Conservation (phyloP, 30 jellyfish, hydroid and myxozoan species). For the Catostylus mosaicus region DNA sequence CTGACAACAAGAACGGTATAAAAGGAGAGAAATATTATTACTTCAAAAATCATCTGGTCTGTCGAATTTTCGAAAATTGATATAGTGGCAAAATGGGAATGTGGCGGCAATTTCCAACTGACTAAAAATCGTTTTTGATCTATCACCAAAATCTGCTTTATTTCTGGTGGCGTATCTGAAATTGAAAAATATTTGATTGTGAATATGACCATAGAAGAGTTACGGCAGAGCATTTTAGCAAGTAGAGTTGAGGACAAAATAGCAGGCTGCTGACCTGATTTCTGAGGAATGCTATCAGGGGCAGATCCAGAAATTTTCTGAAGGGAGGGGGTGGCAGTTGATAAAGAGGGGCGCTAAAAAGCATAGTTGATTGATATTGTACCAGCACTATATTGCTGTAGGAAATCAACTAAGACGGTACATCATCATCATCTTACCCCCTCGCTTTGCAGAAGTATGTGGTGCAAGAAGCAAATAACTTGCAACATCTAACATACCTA, state of each 20-base stretch:
- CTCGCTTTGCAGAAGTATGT: neutral
- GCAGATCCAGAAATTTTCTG: too few relatives aligned
- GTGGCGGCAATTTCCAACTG: slow-evolving; percentile 4
- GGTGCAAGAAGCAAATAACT: neutral
- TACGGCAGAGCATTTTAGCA: neutral
- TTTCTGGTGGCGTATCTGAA: neutral
- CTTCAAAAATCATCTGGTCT: neutral
- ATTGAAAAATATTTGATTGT: neutral
- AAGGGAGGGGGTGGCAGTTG: neutral
- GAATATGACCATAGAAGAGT: neutral
- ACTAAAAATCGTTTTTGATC: neutral
- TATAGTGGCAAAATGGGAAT: neutral
- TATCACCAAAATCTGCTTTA: neutral
- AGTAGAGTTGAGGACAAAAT: neutral
- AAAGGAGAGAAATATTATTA: neutral
- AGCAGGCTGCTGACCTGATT: too few relatives aligned
- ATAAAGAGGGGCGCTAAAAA: neutral
- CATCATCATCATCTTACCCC: neutral
- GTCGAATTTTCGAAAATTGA: neutral
- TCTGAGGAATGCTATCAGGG: too few relatives aligned
- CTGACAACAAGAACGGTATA: neutral
- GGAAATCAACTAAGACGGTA: neutral
- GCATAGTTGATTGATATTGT: too few relatives aligned
- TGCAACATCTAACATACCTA: neutral
- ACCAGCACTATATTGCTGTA: too few relatives aligned